Evolutionary conservation across 2,888 invertebrate genomes (phyloP).

Genomic region (Stomorhina lunata): DNA sequence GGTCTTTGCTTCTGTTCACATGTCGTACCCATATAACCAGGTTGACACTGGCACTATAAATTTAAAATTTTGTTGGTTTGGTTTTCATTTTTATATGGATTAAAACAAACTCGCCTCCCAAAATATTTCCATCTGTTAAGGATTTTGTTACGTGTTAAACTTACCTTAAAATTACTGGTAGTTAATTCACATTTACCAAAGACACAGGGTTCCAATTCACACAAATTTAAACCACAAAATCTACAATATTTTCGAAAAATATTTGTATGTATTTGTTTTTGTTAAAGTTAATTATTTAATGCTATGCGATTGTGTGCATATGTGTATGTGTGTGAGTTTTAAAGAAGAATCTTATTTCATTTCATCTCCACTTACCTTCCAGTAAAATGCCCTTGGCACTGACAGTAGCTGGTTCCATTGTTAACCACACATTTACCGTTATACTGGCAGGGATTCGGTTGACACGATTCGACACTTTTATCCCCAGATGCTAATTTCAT

Average conservation of each 20-base stretch:
- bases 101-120: not conserved
- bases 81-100: not conserved
- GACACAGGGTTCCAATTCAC: conserved; percentile 84
- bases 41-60: conserved; percentile 84
- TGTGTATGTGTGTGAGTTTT: not conserved
- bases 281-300: conserved; percentile 9
- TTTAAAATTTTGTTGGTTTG: conserved; percentile 64
- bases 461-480: conserved; percentile 85
- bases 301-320: not conserved
- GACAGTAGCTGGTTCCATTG: conserved; percentile 83
- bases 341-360: not conserved
- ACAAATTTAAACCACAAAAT: conserved; percentile 88
- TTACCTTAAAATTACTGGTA: conserved; percentile 77
- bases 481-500: conserved; percentile 83
- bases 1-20: conserved; percentile 86
- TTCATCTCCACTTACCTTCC: conserved; percentile 80
- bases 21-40: conserved; percentile 84
- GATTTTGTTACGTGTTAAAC: not conserved
- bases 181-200: conserved; percentile 81
- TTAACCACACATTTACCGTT: conserved; percentile 84
- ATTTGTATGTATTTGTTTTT: not conserved
- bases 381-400: conserved; percentile 86
- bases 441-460: conserved; percentile 87
- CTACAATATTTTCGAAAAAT: conserved; percentile 72
- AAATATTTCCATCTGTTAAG: not conserved